These are phyloP conservation scores for Agriotes lineatus DNA, from an alignment of 2,888 invertebrate species.

Conservation along the genomic window DNA sequence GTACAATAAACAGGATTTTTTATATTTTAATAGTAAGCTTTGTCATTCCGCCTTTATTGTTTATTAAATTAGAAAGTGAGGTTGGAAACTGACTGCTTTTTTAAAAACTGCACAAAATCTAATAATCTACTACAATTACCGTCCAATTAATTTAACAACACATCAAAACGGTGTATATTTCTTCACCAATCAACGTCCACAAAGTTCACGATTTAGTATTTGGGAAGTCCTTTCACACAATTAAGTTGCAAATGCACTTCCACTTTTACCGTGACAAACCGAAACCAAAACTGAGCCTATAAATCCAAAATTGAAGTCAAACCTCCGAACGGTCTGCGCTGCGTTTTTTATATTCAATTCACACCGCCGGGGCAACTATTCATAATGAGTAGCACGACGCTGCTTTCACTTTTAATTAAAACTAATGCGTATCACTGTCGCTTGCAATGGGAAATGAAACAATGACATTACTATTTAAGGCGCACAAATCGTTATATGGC, in stretches of 20 bases:
- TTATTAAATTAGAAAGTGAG: too few species aligned
- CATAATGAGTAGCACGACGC: not conserved
- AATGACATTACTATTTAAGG: slow-evolving; percentile 21
- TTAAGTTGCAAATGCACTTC: not conserved
- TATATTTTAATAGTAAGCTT: too few species aligned
- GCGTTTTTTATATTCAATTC: not conserved
- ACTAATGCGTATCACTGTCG: slow-evolving; percentile 6
- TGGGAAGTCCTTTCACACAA: not conserved
- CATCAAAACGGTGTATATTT: too few species aligned
- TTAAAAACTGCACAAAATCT: too few species aligned
- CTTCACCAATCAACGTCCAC: too few species aligned
- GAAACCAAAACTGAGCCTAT: not conserved
- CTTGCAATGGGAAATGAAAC: not conserved
- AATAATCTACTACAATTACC: too few species aligned
- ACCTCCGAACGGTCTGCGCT: not conserved
- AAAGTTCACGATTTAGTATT: too few species aligned
- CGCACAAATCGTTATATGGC: not conserved
- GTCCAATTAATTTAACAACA: too few species aligned
- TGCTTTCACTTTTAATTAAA: slow-evolving; percentile 23
- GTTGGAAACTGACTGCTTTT: too few species aligned
- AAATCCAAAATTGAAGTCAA: not conserved
- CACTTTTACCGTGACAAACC: not conserved
- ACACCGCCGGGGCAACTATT: not conserved
- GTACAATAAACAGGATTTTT: too few species aligned
- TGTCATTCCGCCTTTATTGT: too few species aligned